phyloP scores from a whole-genome alignment of 2,113 vertebrate genomes.

The Microcebus murinus region DNA sequence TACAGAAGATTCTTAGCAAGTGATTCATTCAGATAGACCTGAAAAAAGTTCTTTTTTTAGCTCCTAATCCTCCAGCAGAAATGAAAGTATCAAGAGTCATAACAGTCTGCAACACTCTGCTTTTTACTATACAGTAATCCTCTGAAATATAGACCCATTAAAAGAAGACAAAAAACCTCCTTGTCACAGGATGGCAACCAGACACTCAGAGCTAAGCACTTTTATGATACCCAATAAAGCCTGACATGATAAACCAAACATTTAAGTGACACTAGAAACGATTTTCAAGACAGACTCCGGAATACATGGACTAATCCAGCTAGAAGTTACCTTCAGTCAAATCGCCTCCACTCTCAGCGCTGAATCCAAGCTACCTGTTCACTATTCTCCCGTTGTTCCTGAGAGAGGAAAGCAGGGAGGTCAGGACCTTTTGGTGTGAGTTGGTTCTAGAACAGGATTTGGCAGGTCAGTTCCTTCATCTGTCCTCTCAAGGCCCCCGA shows the following conservation, averaged over 20 bases:
- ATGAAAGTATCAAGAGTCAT: background rate
- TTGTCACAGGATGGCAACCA: slow-evolving; percentile 52
- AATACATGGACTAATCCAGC: background rate
- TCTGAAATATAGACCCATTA: slow-evolving; percentile 20
- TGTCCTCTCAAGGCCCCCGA: background rate
- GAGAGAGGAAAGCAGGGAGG: background rate
- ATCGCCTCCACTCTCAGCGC: background rate
- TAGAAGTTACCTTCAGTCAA: background rate
- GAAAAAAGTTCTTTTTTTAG: slow-evolving; percentile 20
- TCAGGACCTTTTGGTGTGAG: background rate
- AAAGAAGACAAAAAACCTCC: slow-evolving; percentile 54
- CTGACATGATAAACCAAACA: slow-evolving; percentile 57
- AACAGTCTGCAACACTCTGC: background rate
- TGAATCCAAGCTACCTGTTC: background rate
- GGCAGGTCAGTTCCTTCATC: background rate
- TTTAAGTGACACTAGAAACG: slow-evolving; percentile 5
- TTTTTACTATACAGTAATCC: slow-evolving; percentile 13
- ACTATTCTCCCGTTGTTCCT: too few species aligned
- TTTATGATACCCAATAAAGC: slow-evolving; percentile 50
- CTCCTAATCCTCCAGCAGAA: background rate
- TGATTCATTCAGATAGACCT: background rate
- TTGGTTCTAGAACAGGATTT: background rate
- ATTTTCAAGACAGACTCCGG: slow-evolving; percentile 36
- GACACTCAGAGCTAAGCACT: slow-evolving; percentile 33
- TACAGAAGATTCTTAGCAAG: background rate